Evolutionary conservation across 2,888 invertebrate species (phyloP), one percentile per base, ranked within the genome.

Genomic region (Ditula angustiorana): DNA sequence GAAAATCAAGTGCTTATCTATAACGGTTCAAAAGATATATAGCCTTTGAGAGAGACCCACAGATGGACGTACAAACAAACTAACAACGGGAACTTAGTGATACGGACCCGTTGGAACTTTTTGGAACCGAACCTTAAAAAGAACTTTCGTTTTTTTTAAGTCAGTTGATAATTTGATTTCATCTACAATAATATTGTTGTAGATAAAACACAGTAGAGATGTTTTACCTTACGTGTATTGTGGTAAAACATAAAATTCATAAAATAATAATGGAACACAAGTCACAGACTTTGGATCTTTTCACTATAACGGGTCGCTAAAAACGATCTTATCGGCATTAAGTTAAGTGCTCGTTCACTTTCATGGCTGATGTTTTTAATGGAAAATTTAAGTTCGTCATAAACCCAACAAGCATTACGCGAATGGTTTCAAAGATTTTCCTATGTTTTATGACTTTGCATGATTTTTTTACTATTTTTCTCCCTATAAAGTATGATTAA

Each of bases 331-430:
- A 28, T 30, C n/a, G 30, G 8, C 21, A 28, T 57, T 35, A 13
- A 13, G 7, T 35, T 28, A 57, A 57, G 30, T 57, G 28, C 28
- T 44, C 56, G 44, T 57, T 57, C 11, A 8, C n/a, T 44, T 57
- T 10, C 41, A 23, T 24, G 37, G 41, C 30, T 21, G 19, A 44
- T 44, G 24, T 21, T 30, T 30, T 28, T 57, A 57, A 57, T 57
- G 56, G 56, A 26, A 41, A 41, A 55, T 57, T 57, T 28, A 41
- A 30, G 44, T 28, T 30, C 44, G 21, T 23, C 28, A 46, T 46
- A 57, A 46, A 41, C 16, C 44, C 8, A 57, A 57, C 56, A 57
- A 44, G 16, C 35, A 37, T 57, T 57, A 28, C 28, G 28, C 19
- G 44, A 28, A 28, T 7, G n/a, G 10, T 46, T 8, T 19, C 5